These are phyloP conservation scores for Hirudinaria manillensis DNA, from an alignment of 2,888 invertebrate species.

Conservation along the genomic window DNA sequence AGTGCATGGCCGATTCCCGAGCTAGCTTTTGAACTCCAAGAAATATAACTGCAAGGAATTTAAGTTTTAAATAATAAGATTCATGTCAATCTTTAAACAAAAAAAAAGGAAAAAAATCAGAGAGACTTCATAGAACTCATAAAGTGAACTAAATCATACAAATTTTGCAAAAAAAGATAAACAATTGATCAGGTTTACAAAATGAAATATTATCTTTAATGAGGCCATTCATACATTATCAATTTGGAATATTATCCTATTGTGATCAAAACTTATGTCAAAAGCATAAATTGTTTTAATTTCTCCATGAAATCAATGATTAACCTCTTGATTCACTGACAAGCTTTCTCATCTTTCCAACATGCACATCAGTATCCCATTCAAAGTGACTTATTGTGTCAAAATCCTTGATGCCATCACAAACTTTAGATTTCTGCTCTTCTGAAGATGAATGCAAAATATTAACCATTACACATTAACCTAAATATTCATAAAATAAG, in stretches of 20 bases:
- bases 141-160: not conserved
- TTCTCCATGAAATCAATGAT: too few species aligned
- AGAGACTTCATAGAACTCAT: not conserved
- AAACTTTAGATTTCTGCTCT: too few species aligned
- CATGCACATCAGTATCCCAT: constrained; percentile 51
- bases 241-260: too few species aligned
- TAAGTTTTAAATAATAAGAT: too few species aligned
- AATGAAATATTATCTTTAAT: too few species aligned
- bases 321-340: constrained; percentile 35
- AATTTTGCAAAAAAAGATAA: not conserved
- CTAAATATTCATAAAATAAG: not conserved
- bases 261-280: too few species aligned
- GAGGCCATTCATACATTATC: too few species aligned
- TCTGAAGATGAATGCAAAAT: too few species aligned
- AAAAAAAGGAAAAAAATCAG: constrained; percentile 7
- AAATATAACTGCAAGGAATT: not conserved
- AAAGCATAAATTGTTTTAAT: too few species aligned
- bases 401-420: not conserved
- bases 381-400: constrained; percentile 43
- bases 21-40: not conserved
- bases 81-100: too few species aligned
- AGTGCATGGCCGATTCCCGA: not conserved
- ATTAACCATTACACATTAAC: too few species aligned
- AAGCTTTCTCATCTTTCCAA: constrained; percentile 48
- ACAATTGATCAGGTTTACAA: not conserved